These are phyloP conservation scores for Varanus salvator DNA, from an alignment of 2,113 vertebrate genomes.

Conservation along the genomic window DNA sequence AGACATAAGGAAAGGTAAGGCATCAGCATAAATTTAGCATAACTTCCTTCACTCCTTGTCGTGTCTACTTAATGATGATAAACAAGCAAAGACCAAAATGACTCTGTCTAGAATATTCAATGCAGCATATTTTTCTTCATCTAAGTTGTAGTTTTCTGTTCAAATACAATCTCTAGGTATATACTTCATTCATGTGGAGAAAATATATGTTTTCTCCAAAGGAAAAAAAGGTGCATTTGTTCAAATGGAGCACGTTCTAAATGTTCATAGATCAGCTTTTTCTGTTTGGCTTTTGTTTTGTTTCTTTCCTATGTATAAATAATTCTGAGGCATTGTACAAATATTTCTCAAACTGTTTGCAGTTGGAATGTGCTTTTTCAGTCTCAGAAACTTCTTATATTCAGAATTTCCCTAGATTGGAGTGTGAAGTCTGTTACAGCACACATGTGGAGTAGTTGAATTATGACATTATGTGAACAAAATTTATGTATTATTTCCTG, in stretches of 20 bases:
- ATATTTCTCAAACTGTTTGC: neutral
- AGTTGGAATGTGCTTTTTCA: slow-evolving; percentile 26
- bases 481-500: slow-evolving; percentile 1
- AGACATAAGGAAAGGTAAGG: neutral
- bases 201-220: slow-evolving; percentile 1
- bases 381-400: neutral
- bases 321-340: neutral
- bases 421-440: neutral
- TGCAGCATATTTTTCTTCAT: slow-evolving; percentile 3
- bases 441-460: neutral
- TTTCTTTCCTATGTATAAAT: neutral
- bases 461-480: slow-evolving; percentile 8
- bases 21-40: slow-evolving; percentile 10
- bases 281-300: slow-evolving; percentile 15
- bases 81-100: slow-evolving; percentile 7
- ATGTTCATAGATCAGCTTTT: slow-evolving; percentile 31
- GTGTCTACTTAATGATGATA: slow-evolving; percentile 6
- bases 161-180: neutral
- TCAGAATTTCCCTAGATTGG: neutral
- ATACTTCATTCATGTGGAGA: neutral
- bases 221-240: neutral
- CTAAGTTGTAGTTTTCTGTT: neutral
- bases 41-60: neutral
- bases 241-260: neutral
- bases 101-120: slow-evolving; percentile 2